Evolutionary conservation across 2,888 invertebrate species (phyloP), one percentile per base, ranked within the genome.

Genomic region (Hyposoter didymator): DNA sequence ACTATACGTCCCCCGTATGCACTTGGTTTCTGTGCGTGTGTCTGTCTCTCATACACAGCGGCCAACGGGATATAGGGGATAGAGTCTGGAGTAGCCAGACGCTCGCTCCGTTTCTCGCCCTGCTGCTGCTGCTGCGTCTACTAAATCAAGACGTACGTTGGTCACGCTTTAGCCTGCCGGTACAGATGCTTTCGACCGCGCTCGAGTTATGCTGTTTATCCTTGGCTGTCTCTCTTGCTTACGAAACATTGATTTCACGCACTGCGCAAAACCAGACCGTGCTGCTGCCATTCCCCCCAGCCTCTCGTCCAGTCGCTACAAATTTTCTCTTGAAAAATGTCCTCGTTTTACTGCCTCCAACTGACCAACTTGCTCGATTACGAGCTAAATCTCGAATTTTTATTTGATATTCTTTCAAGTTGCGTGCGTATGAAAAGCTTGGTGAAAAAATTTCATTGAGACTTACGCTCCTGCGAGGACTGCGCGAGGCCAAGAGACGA

Each of bases 91-190:
- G 64, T 66, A 66, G 47, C 76, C 76, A 76, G 76, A 76, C 64
- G 64, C 7, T 76, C 64, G 64, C 2, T 66, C 75, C 70, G 62
- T 69, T 75, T 84, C 87, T 55, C 22, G 22, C 91, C 12, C 35
- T 35, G 82, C 92, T 66, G 62, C 92, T 12, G n/a, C 28, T 28
- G 45, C n/a, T n/a, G n/a, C n/a, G n/a, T n/a, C n/a, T 90, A 93
- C 93, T 93, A 93, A 93, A 94, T 93, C 93, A 93, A 93, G 93
- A 93, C 92, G 93, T 93, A 93, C 93, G 92, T 94, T 93, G 92
- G 93, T 92, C 92, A 94, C 92, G 93, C 93, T 70, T 35, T 91
- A 91, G 85, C 78, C 52, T 55, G 19, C 43, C 45, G 19, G 64
- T 82, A 85, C 83, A 84, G 64, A 84, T 45, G 32, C 32, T 32